phyloP scores from a whole-genome alignment of 2,888 invertebrate species.

The Nymphalis urticae region DNA sequence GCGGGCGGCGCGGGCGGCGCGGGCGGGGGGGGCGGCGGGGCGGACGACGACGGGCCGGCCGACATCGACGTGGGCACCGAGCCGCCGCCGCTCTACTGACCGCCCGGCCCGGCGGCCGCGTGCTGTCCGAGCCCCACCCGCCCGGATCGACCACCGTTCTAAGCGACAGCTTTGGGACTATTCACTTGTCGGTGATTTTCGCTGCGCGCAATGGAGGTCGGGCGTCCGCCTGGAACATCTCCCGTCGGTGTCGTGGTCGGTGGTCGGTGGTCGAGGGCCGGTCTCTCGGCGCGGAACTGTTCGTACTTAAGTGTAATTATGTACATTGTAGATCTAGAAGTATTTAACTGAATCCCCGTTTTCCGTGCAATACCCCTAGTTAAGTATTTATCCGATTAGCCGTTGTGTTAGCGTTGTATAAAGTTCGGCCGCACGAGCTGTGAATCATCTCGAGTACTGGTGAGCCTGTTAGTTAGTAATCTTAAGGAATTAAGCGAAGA shows the following conservation, averaged over 20 bases:
- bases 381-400: conserved; percentile 79
- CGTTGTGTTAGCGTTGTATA: conserved; percentile 70
- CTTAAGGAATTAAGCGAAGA: conserved; percentile 29
- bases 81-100: conserved; percentile 63
- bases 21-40: conserved; percentile 56
- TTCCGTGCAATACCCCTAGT: conserved; percentile 80
- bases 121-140: too few relatives aligned
- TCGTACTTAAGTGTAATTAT: conserved; percentile 70
- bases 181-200: too few relatives aligned
- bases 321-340: conserved; percentile 67
- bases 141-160: neutral
- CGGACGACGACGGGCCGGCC: conserved; percentile 69
- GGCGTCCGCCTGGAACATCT: neutral
- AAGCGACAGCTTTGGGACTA: too few relatives aligned
- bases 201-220: neutral
- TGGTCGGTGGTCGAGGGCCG: neutral
- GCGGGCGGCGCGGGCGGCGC: conserved; percentile 59
- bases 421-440: conserved; percentile 52
- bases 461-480: conserved; percentile 8
- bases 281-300: conserved; percentile 26
- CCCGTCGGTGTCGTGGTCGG: neutral
- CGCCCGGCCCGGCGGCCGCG: conserved; percentile 40
- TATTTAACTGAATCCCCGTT: conserved; percentile 58
- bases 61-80: conserved; percentile 80
- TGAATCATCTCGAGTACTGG: conserved; percentile 19